phyloP scores from a whole-genome alignment of 2,113 vertebrate genomes.

The Heptranchias perlo region DNA sequence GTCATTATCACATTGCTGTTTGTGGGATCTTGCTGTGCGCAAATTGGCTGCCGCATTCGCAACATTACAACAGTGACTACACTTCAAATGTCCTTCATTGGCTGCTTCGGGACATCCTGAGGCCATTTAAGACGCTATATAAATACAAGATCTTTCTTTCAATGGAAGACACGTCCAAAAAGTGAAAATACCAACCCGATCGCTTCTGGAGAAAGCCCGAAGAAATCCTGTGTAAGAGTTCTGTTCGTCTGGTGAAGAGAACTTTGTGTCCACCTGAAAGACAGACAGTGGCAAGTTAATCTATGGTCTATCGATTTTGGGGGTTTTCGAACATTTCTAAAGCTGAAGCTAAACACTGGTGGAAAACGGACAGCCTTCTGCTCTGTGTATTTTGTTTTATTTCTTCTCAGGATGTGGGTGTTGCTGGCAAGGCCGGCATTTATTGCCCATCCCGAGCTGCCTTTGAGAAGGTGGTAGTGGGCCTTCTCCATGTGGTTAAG shows the following conservation, averaged over 20 bases:
- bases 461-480: neutral
- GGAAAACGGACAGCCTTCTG: neutral
- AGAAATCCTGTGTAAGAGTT: neutral
- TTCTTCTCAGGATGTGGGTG: neutral
- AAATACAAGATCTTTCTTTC: neutral
- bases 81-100: neutral
- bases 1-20: neutral
- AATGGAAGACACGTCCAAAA: neutral
- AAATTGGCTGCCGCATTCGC: neutral
- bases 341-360: neutral
- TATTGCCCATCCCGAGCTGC: neutral
- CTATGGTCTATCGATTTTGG: neutral
- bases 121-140: neutral
- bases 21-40: neutral
- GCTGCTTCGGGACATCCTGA: neutral
- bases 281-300: neutral
- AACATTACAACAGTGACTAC: neutral
- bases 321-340: neutral
- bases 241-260: neutral
- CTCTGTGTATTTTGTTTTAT: neutral
- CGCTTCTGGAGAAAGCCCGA: neutral
- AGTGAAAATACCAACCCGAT: neutral
- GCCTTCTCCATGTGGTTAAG: neutral
- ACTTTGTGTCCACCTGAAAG: neutral
- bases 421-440: too few species aligned